A percentile compares a stretch with the other conserved stretches of the same genome.
Evolutionary conservation across 2,113 vertebrate genomes (phyloP).

Genomic region (Gymnarchus niloticus): DNA sequence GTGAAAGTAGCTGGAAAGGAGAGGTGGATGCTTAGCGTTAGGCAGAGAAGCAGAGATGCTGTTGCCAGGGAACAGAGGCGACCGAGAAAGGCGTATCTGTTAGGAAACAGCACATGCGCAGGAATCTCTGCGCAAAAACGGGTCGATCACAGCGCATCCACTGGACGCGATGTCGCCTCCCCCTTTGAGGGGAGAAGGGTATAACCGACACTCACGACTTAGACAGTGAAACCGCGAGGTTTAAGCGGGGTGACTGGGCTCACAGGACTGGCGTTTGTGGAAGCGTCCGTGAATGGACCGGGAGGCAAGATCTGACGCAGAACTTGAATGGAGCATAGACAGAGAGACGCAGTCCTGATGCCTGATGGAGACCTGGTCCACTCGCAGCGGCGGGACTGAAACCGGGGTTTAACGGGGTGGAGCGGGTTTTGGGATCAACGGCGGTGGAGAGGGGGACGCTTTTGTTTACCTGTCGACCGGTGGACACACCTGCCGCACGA

Average conservation of each 20-base stretch:
- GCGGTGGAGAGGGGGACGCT: background rate
- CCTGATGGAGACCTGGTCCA: background rate
- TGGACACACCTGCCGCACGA: background rate
- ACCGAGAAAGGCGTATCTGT: constrained; percentile 19
- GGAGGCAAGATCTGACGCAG: background rate
- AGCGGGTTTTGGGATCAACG: background rate
- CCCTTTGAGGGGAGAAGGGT: background rate
- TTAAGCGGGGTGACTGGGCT: background rate
- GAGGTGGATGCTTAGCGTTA: constrained; percentile 14
- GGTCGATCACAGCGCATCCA: background rate
- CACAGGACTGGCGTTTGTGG: background rate
- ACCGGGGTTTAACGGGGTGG: background rate
- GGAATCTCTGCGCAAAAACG: background rate
- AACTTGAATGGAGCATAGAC: background rate
- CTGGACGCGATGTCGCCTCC: background rate
- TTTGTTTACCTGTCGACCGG: background rate
- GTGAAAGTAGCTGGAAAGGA: constrained; percentile 22
- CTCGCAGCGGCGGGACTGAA: background rate
- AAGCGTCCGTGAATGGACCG: background rate
- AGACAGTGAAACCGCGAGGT: background rate
- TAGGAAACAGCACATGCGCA: constrained; percentile 13
- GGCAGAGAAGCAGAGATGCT: constrained; percentile 49
- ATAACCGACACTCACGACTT: background rate
- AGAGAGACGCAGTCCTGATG: background rate
- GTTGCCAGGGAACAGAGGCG: constrained; percentile 64